A percentile compares a stretch with the other conserved stretches of the same genome.
Evolutionary conservation across 2,797 vertebrate species (phyloP).

Genomic region (Otolemur crassicaudatus): DNA sequence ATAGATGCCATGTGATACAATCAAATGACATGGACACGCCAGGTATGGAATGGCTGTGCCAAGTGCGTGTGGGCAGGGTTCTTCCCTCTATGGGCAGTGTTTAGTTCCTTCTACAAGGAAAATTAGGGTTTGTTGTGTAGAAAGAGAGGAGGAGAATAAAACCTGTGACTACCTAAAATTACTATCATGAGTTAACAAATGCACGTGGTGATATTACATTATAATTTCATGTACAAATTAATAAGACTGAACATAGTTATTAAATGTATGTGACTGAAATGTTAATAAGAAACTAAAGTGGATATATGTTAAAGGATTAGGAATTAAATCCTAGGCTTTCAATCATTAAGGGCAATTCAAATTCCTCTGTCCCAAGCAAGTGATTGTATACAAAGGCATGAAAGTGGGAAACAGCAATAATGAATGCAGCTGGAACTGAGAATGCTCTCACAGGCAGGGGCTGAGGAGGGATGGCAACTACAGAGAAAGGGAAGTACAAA

Average conservation of each 20-base stretch:
- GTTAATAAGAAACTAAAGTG: not conserved
- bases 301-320: not conserved
- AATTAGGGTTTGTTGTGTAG: not conserved
- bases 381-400: not conserved
- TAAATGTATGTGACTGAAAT: not conserved
- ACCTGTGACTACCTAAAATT: not conserved
- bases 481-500: not conserved
- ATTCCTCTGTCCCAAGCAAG: not conserved
- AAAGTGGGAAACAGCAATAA: not conserved
- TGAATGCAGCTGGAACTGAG: not conserved
- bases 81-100: not conserved
- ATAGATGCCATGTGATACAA: not conserved
- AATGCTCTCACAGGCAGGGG: not conserved
- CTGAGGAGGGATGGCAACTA: not conserved
- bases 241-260: not conserved
- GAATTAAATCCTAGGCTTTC: not conserved
- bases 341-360: not conserved
- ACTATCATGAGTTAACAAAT: not conserved
- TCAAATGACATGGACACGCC: not conserved
- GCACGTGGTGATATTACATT: not conserved
- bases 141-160: not conserved
- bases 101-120: not conserved
- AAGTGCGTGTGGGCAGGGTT: not conserved
- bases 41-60: not conserved
- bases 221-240: not conserved